Conservation (phyloP, 2,888 invertebrate species). For the Ephialtes manifestator region DNA sequence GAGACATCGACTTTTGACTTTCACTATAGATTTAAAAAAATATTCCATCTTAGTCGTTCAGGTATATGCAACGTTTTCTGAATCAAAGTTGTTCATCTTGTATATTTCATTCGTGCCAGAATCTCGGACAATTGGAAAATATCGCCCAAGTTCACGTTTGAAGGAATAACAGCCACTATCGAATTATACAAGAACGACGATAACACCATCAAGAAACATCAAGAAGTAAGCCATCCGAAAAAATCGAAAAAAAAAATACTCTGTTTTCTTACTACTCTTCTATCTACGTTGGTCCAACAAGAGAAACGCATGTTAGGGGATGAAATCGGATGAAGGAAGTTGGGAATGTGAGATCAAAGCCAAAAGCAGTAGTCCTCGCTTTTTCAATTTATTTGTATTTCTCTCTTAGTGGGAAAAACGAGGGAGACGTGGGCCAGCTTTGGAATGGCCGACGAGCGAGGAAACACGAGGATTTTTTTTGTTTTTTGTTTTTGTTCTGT, state of each 20-base stretch:
- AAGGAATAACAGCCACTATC: background rate
- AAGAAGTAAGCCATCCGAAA: background rate
- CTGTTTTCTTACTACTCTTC: background rate
- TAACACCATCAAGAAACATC: background rate
- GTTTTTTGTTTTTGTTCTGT: constrained; percentile 17
- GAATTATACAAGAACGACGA: background rate
- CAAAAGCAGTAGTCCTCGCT: background rate
- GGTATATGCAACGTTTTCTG: background rate
- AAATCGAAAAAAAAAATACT: background rate
- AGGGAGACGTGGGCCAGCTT: background rate
- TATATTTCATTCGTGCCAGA: background rate
- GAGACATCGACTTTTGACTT: too few relatives aligned
- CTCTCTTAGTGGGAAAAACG: background rate
- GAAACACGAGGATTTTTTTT: background rate
- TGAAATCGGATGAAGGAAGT: constrained; percentile 26
- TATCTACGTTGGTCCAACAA: background rate
- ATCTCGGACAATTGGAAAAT: background rate
- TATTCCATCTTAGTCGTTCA: too few relatives aligned
- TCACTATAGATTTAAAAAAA: too few relatives aligned
- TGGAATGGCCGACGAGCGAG: background rate
- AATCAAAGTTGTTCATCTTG: background rate
- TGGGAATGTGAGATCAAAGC: constrained; percentile 34
- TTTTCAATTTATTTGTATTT: constrained; percentile 31
- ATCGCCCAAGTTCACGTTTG: background rate
- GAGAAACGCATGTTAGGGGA: background rate